Evolutionary conservation across 2,113 vertebrate genomes (phyloP).

Genomic region (Hyperopisus bebe): DNA sequence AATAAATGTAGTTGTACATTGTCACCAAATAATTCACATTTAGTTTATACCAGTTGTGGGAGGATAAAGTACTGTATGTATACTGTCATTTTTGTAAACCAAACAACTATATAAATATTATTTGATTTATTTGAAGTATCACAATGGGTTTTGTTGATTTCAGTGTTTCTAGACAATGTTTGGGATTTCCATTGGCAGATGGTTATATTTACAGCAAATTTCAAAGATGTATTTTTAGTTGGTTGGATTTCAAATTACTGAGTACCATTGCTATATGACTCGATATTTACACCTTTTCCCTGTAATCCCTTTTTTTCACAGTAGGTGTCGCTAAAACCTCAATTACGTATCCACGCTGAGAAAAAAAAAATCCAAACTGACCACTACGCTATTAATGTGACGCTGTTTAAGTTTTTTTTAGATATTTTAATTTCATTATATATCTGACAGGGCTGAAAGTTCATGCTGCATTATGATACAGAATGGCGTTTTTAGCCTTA

Average conservation of each 20-base stretch:
- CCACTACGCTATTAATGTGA: not conserved
- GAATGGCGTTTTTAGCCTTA: not conserved
- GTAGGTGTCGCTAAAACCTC: not conserved
- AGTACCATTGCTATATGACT: not conserved
- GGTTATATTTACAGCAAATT: not conserved
- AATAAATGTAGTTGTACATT: slow-evolving; percentile 78
- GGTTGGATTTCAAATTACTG: not conserved
- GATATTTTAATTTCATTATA: not conserved
- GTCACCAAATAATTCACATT: slow-evolving; percentile 72
- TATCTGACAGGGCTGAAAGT: not conserved
- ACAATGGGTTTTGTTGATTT: not conserved
- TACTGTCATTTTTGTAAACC: slow-evolving; percentile 77
- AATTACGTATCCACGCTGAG: not conserved
- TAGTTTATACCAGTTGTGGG: slow-evolving; percentile 78
- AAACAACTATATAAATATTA: slow-evolving; percentile 69
- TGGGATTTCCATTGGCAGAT: not conserved
- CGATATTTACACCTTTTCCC: not conserved
- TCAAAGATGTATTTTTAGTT: not conserved
- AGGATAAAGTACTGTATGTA: slow-evolving; percentile 76
- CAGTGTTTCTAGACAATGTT: not conserved
- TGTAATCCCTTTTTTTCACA: not conserved
- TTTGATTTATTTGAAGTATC: not conserved
- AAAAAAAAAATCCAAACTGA: not conserved
- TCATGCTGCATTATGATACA: not conserved
- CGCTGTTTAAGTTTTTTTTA: not conserved